Percentiles rank a stretch among this genome's conserved stretches.
Conservation (phyloP, 2,113 vertebrate genomes). For the Apus apus region DNA sequence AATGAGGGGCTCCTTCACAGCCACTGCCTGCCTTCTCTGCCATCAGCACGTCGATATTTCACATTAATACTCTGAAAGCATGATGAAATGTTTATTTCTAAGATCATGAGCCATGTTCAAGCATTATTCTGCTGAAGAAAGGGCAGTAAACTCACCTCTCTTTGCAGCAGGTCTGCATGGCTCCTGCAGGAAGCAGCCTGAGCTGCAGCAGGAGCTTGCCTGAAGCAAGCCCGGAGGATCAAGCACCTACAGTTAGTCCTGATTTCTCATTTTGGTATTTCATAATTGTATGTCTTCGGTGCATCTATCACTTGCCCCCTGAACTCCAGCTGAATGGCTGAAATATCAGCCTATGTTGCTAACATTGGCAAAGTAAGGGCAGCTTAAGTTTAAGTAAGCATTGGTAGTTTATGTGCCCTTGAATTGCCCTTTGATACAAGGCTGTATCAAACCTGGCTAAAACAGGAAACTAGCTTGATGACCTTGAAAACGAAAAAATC, state of each 20-base stretch:
- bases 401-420: background rate
- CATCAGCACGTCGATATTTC: background rate
- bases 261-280: background rate
- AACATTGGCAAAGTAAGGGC: background rate
- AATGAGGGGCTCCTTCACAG: background rate
- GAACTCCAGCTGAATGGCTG: background rate
- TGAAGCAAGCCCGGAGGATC: background rate
- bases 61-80: background rate
- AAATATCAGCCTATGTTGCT: background rate
- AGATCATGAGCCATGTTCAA: accelerated
- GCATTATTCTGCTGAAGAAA: background rate
- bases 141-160: background rate
- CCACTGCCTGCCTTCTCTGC: background rate
- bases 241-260: background rate
- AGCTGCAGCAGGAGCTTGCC: background rate
- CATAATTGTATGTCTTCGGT: background rate
- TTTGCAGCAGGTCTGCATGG: background rate
- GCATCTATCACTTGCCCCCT: background rate
- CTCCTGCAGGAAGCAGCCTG: background rate
- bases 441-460: background rate
- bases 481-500: background rate
- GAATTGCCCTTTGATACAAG: no score
- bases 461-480: background rate
- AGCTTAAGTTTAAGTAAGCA: background rate
- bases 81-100: background rate